Evolutionary conservation across 30 jellyfish, hydroid and myxozoan species (phyloP).

Genomic region (Aurelia coerulea): DNA sequence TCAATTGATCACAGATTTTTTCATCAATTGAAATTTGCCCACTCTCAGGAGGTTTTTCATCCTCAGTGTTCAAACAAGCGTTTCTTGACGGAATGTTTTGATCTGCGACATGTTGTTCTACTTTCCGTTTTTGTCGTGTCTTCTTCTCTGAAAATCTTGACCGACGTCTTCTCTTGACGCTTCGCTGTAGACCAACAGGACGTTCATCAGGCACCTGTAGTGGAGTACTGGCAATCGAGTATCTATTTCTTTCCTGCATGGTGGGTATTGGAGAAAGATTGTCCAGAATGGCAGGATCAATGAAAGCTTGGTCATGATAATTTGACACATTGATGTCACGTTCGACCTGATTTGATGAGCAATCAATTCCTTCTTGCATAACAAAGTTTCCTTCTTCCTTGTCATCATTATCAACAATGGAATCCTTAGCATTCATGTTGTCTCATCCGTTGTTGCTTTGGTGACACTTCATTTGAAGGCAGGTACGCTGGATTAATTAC

Average conservation of each 20-base stretch:
- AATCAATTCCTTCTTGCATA: no score
- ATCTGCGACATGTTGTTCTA: neutral
- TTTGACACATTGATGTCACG: neutral
- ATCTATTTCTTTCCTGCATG: neutral
- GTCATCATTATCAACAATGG: no score
- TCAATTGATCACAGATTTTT: constrained; percentile 3
- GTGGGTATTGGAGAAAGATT: constrained; percentile 38
- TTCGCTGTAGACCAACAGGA: neutral
- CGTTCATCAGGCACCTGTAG: neutral
- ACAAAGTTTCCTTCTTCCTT: no score
- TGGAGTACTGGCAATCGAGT: constrained; percentile 51
- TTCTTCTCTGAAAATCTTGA: constrained; percentile 28
- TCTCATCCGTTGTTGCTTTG: no score
- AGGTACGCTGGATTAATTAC: no score
- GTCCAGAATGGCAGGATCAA: constrained; percentile 25
- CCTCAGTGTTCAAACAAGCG: neutral
- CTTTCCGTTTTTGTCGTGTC: constrained; percentile 26
- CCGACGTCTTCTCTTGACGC: constrained; percentile 48
- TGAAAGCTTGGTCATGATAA: constrained; percentile 46
- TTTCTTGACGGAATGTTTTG: neutral
- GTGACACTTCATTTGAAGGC: no score
- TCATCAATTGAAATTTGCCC: constrained; percentile 15
- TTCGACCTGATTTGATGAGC: no score
- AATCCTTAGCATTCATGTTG: no score
- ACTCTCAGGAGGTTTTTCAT: neutral